Evolutionary conservation across 2,888 invertebrate species (phyloP).

Genomic region (Papilio demoleus): DNA sequence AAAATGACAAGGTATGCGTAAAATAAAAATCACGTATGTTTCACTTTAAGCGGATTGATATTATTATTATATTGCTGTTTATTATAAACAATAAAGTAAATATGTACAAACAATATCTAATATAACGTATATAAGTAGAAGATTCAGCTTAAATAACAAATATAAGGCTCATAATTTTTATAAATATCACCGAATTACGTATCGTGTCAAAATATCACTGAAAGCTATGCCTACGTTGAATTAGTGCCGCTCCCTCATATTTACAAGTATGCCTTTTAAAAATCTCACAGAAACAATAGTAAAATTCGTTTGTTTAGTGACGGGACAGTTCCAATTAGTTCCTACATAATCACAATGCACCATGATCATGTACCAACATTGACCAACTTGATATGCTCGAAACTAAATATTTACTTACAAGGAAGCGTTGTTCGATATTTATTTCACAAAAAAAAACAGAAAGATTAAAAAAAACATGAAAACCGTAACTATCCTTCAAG

Average conservation of each 20-base stretch:
- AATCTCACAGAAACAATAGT: background rate
- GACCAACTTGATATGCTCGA: background rate
- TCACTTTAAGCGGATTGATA: constrained; percentile 63
- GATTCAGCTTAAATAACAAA: constrained; percentile 51
- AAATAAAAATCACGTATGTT: constrained; percentile 42
- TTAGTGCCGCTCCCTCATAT: constrained; percentile 57
- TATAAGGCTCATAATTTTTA: constrained; percentile 71
- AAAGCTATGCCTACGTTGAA: constrained; percentile 63
- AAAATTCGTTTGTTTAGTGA: background rate
- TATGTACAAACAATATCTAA: constrained; percentile 67
- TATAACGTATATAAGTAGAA: constrained; percentile 63
- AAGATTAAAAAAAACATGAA: constrained; percentile 73
- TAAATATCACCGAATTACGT: constrained; percentile 82
- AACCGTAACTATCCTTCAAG: constrained; percentile 44
- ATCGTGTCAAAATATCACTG: constrained; percentile 75
- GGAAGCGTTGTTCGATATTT: background rate
- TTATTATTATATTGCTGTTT: constrained; percentile 64
- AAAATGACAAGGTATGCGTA: constrained; percentile 29
- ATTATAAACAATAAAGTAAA: constrained; percentile 64
- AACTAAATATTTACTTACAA: background rate
- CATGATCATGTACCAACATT: too few species aligned
- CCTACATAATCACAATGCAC: background rate
- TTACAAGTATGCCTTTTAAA: constrained; percentile 52
- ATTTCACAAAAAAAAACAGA: constrained; percentile 47
- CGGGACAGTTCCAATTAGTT: background rate